Evolutionary conservation across 2,113 vertebrate species (phyloP), one percentile per base, ranked within the genome.

Genomic region (Peromyscus californicus): DNA sequence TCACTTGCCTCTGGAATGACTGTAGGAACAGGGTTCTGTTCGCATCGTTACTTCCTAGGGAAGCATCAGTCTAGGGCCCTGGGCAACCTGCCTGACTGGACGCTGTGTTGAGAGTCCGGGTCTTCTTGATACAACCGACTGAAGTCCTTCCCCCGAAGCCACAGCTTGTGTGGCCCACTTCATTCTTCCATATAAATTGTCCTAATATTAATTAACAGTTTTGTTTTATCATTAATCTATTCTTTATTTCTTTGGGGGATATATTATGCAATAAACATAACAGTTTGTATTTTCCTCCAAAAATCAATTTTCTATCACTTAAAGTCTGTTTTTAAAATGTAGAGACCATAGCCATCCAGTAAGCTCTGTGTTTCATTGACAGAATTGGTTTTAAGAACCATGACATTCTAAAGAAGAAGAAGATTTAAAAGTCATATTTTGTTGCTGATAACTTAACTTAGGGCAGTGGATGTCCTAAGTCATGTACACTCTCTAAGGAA

Each of bases 341-440:
- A 84, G 54, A 33, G 12, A 48, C 89, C 29, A 63, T n/a, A 74
- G 17, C 15, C 45, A 84, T 45, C 63, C 21, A 59, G 36, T 63
- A 15, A 80, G 7, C 48, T 51, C 76, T 3, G 22, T 75, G 36
- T 24, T 87, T 92, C 51, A 91, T 12, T 78, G 70, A 82, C 48
- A 51, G 13, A 69, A 75, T 6, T 26, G 59, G 5, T 54, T 63
- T 69, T 83, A 91, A 87, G 15, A 24, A 72, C 31, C 6, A 85
- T n/a, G 59, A 19, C 16, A 92, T 74, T 59, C 15, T 59, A 80
- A 94, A 94, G 26, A 83, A 0, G 24, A 94, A 96, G 91, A 42
- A 65, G 8, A n/a, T 91, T 85, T 92, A 54, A 15, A 70, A 80
- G 3, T 76, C 76, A 26, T 26, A 86, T 54, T 61, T 69, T 59